These are phyloP conservation scores for Muscicapa adusta DNA, from an alignment of 2,113 vertebrate genomes.

Conservation along the genomic window DNA sequence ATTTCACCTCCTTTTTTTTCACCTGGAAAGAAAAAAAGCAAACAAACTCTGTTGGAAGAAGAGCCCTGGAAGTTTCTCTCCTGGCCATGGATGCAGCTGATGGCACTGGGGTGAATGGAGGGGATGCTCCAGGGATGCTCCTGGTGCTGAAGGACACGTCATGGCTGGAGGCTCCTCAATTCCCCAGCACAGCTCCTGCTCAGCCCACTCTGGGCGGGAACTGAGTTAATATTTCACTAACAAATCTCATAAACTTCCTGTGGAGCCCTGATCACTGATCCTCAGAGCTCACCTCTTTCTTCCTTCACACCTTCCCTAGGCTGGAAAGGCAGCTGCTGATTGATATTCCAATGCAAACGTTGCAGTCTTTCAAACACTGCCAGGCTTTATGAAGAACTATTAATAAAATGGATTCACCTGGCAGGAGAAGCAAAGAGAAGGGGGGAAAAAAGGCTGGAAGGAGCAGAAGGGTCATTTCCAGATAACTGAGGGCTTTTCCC, in stretches of 20 bases:
- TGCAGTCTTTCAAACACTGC: constrained; percentile 36
- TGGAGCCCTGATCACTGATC: constrained; percentile 37
- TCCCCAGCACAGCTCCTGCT: not conserved
- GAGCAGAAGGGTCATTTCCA: not conserved
- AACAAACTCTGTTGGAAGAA: not conserved
- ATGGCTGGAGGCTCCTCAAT: not conserved
- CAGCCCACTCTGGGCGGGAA: not conserved
- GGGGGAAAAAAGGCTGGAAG: not conserved
- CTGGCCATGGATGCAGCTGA: not conserved
- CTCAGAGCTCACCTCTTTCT: constrained; percentile 27
- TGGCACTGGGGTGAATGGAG: not conserved
- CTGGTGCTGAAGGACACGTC: accelerated
- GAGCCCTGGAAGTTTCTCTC: not conserved
- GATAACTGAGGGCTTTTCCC: not conserved
- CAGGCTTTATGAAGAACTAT: constrained; percentile 14
- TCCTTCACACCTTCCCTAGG: constrained; percentile 2
- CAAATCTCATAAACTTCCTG: not conserved
- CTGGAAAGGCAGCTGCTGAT: not conserved
- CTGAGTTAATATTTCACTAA: constrained; percentile 15
- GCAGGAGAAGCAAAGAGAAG: not conserved
- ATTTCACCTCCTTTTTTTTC: not conserved
- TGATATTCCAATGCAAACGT: constrained; percentile 48
- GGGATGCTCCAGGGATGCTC: not conserved
- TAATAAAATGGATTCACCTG: constrained; percentile 34
- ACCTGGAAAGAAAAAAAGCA: not conserved